These are phyloP conservation scores for Macrobrachium rosenbergii DNA, from an alignment of 1,140 invertebrate species.

Conservation along the genomic window DNA sequence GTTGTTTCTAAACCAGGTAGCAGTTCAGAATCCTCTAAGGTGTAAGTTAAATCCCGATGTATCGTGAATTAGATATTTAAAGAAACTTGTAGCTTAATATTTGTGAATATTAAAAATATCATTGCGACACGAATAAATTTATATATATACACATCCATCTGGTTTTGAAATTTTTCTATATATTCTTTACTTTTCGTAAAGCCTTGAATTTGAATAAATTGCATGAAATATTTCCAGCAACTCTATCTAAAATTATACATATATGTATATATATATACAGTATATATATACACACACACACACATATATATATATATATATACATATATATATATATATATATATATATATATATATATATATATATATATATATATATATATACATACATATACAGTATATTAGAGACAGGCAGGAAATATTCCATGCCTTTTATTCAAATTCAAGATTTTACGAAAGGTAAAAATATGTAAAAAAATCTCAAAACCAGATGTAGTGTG, in stretches of 20 bases:
- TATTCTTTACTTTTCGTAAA: background rate
- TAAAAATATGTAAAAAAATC: background rate
- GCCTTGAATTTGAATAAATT: background rate
- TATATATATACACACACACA: background rate
- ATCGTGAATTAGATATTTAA: too few species aligned
- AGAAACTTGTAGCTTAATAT: too few species aligned
- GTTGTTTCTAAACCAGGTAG: too few species aligned
- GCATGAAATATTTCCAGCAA: too few species aligned
- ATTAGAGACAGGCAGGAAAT: background rate
- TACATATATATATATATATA: background rate
- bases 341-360: conserved; percentile 31
- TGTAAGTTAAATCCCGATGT: too few species aligned
- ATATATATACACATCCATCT: background rate
- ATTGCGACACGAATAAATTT: too few species aligned
- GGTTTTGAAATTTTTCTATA: background rate
- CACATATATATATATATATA: background rate
- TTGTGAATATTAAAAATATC: too few species aligned
- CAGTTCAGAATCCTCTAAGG: too few species aligned
- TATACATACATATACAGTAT: conserved; percentile 1
- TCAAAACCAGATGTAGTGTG: too few species aligned
- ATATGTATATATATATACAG: background rate
- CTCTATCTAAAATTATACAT: too few species aligned
- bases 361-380: conserved; percentile 30
- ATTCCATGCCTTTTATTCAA: background rate
- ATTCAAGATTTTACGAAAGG: background rate